These are phyloP conservation scores for Mythimna lalbum DNA, from an alignment of 2,888 invertebrate genomes.

Conservation along the genomic window DNA sequence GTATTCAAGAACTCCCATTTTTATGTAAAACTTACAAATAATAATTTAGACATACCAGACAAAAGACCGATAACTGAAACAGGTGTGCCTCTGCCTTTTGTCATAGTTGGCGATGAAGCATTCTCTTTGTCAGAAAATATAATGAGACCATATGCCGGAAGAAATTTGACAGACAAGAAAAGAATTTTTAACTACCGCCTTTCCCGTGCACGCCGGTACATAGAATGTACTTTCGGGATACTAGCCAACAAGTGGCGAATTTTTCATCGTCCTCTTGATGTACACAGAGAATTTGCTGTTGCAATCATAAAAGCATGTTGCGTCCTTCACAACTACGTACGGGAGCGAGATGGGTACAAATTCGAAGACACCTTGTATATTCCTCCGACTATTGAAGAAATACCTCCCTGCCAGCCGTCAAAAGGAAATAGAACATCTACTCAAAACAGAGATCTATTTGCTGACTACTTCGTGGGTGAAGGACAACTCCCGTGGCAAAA, in stretches of 20 bases:
- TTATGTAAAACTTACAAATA: slow-evolving; percentile 33
- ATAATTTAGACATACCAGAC: slow-evolving; percentile 36
- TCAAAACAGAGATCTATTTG: slow-evolving; percentile 19
- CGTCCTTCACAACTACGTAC: slow-evolving; percentile 1
- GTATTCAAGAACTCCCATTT: slow-evolving; percentile 6
- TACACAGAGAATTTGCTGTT: slow-evolving; percentile 17
- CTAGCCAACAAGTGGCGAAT: background rate
- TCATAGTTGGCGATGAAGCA: slow-evolving; percentile 50
- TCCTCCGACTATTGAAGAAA: background rate
- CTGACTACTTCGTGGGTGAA: background rate
- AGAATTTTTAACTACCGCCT: background rate
- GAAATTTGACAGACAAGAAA: slow-evolving; percentile 15
- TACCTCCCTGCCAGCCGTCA: slow-evolving; percentile 13
- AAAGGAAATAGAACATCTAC: slow-evolving; percentile 10
- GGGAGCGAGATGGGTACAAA: background rate
- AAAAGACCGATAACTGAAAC: slow-evolving; percentile 25
- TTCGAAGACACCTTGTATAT: background rate
- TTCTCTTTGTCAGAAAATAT: slow-evolving; percentile 43
- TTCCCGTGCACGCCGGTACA: background rate
- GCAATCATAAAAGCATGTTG: slow-evolving; percentile 23
- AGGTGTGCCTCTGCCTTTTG: slow-evolving; percentile 32
- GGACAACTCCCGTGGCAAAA: background rate
- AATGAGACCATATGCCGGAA: slow-evolving; percentile 41
- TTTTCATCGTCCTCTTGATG: slow-evolving; percentile 7
- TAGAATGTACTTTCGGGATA: background rate